Base-by-base conservation (phyloP, 1,140 invertebrate genomes). In the Leptestheria dahalacensis region DNA sequence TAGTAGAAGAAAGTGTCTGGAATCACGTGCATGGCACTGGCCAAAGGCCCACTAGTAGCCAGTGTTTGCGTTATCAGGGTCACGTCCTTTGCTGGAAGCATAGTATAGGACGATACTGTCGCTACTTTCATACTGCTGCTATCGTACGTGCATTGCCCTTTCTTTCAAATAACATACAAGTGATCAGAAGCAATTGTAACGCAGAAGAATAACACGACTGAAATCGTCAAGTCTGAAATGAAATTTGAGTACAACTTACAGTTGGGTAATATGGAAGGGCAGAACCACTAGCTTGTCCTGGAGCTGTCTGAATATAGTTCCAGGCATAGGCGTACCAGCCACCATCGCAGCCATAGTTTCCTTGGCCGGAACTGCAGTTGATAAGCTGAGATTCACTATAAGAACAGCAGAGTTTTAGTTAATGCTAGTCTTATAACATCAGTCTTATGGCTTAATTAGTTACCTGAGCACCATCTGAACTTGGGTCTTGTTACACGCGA, bases 311-410 rank as follows among this genome's bases (percentile, higher is more conserved):
- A 18, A 50, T 20, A 18, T 55, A 55, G 11, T 26, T 18, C 53
- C 53, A 55, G 9, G 53, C 53, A 18, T 18, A 11, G 9, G n/a
- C 9, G 25, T 55, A 55, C 4, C 4, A 55, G 9, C 53, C 53
- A 25, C 53, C 53, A 41, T 26, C 20, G 29, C 53, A 55, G 53
- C 53, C 53, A n/a, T 9, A 28, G 53, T 41, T 55, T 3, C 77
- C 77, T 58, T 72, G 75, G 15, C 9, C 25, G 9, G 24, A n/a
- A 24, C 25, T 41, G 29, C 53, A 55, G 25, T 55, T 25, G 4
- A 25, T 25, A 6, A 55, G 23, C 10, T 55, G 53, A 9, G n/a
- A 25, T 18, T 55, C 53, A 26, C 53, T 55, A 33, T 9, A 10
- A 10, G 9, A 10, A 47, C 6, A 18, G 6, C n/a, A 48, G n/a